A percentile compares a stretch with the other conserved stretches of the same genome.
Conservation (phyloP, 1,140 invertebrate genomes). For the Matsumurasca onukii region DNA sequence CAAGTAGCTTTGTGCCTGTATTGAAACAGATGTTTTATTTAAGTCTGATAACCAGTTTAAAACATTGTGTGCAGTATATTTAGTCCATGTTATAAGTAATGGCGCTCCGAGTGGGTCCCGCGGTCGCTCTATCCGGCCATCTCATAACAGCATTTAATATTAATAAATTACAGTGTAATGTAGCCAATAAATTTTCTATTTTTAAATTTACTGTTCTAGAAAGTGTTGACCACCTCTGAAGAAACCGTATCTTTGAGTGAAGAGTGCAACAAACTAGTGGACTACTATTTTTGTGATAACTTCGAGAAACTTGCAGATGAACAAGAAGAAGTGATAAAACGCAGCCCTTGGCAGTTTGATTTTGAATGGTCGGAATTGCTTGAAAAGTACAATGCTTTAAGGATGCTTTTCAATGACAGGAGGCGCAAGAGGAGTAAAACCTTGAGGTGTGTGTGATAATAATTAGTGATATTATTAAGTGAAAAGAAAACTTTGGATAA, state of each 20-base stretch:
- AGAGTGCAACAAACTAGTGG: not conserved
- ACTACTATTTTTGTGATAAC: conserved; percentile 18
- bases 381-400: conserved; percentile 25
- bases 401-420: conserved; percentile 24
- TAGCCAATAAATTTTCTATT: not conserved
- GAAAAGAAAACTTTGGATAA: not conserved
- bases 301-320: conserved; percentile 15
- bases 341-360: conserved; percentile 26
- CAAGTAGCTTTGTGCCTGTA: too few relatives aligned
- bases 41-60: too few relatives aligned
- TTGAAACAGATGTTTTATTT: too few relatives aligned
- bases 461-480: not conserved
- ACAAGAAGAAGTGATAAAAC: not conserved
- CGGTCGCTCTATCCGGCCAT: too few relatives aligned
- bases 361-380: conserved; percentile 23
- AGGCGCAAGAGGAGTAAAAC: conserved; percentile 23
- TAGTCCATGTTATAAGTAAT: too few relatives aligned
- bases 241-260: not conserved
- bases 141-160: too few relatives aligned
- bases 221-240: not conserved
- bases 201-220: not conserved
- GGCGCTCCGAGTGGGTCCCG: too few relatives aligned
- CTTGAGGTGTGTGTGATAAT: conserved; percentile 14
- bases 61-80: too few relatives aligned
- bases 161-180: too few relatives aligned